Percentiles rank a stretch among this genome's conserved stretches.
Evolutionary conservation across 2,797 vertebrate species (phyloP).

Genomic region (Antrozous pallidus): DNA sequence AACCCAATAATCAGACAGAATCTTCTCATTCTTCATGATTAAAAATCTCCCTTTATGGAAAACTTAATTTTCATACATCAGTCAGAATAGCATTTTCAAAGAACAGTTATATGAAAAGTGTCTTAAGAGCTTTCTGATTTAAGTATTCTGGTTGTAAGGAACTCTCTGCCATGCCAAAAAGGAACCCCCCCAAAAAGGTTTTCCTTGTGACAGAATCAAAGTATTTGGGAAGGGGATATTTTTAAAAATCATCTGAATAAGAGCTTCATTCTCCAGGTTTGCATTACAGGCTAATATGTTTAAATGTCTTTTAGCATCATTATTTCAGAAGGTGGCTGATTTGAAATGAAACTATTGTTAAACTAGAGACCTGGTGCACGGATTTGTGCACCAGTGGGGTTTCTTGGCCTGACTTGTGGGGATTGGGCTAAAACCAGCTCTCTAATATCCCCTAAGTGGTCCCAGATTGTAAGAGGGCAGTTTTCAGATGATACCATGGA

Average conservation of each 20-base stretch:
- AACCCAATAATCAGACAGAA: conserved; percentile 1
- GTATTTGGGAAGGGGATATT: background rate
- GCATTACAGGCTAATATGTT: background rate
- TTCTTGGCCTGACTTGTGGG: no score
- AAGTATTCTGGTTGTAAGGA: background rate
- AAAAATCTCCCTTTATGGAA: conserved; percentile 15
- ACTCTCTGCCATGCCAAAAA: background rate
- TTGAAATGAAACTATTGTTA: conserved; percentile 6
- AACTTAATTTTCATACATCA: conserved; percentile 13
- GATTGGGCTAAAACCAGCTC: no score
- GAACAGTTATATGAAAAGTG: background rate
- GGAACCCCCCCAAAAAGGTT: background rate
- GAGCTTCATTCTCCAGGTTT: conserved; percentile 12
- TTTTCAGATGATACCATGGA: no score
- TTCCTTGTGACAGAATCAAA: background rate
- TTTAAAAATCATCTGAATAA: background rate
- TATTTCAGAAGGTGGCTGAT: background rate
- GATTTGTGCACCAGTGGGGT: no score
- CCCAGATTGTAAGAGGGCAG: no score
- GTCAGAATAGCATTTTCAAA: conserved; percentile 18
- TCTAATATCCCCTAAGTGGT: no score
- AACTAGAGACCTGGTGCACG: background rate
- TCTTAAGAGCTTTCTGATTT: background rate
- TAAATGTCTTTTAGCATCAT: background rate
- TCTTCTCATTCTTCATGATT: conserved; percentile 18